Conservation (phyloP, 1,140 invertebrate genomes). For the Leptinotarsa texana region DNA sequence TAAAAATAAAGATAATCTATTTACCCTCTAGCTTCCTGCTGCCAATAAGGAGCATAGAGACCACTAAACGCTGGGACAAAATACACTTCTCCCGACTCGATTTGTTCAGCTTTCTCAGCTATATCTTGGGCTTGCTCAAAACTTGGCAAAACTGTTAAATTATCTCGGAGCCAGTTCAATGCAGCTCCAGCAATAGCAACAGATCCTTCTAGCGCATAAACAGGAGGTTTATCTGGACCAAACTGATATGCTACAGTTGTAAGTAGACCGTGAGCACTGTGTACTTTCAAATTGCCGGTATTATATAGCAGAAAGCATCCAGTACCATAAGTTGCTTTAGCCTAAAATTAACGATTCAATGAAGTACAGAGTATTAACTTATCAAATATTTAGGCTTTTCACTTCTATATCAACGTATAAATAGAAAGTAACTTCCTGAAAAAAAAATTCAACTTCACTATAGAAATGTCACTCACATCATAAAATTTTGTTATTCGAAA, state of each 20-base stretch:
- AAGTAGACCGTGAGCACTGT: constrained; percentile 77
- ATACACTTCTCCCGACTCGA: constrained; percentile 81
- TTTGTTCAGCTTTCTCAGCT: constrained; percentile 65
- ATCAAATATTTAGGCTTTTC: background rate
- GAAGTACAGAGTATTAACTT: background rate
- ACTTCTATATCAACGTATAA: too few relatives aligned
- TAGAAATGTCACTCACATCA: too few relatives aligned
- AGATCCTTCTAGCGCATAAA: constrained; percentile 91
- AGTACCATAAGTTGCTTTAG: constrained; percentile 96
- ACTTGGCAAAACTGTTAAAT: constrained; percentile 77
- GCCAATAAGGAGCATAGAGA: constrained; percentile 95
- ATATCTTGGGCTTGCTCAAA: constrained; percentile 66
- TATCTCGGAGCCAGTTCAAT: constrained; percentile 87
- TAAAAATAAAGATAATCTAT: background rate
- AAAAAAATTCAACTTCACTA: too few relatives aligned
- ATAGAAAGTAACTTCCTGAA: too few relatives aligned
- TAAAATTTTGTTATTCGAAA: too few relatives aligned
- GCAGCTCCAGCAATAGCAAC: constrained; percentile 75
- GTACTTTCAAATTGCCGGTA: constrained; percentile 76
- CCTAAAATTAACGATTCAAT: constrained; percentile 50
- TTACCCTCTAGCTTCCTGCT: constrained; percentile 72
- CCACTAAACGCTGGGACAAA: constrained; percentile 97
- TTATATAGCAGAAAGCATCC: constrained; percentile 97
- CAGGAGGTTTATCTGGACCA: constrained; percentile 72
- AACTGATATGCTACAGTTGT: constrained; percentile 95